Base-by-base conservation (phyloP, 1,140 invertebrate genomes). In the Sminthurides bifidus region DNA sequence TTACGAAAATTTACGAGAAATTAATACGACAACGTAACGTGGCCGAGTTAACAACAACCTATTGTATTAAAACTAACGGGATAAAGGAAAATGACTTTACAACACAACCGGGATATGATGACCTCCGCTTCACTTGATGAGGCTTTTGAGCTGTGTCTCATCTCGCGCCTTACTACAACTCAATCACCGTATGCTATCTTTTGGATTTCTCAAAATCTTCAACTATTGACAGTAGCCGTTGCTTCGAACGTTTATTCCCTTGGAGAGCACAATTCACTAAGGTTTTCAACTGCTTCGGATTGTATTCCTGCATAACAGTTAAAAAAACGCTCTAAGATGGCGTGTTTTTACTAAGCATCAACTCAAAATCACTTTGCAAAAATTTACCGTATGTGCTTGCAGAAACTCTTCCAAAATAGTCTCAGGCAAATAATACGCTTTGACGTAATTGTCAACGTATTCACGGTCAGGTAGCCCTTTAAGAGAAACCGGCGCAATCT, bases 391-490 rank as follows among this genome's bases (percentile, higher is more conserved):
- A 70, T 92, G 86, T 40, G 85, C 80, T 60, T 80, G 78, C 12
- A 97, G 79, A 83, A 92, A 98, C 19, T 82, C 76, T 72, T 96
- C 90, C 5, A 98, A 75, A 54, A 82, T 81, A 54, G 78, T 78
- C 64, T 94, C 85, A 0, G 90, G 85, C 60, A 94, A 76, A 23
- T 61, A 61, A 27, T 58, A 61, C 2, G 60, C 60, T 23, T 98
- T 98, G 1, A 98, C 86, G 68, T 94, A 98, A 24, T 78, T 78
- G 72, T 97, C 92, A 0, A 97, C 92, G 66, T 88, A 91, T 45
- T 90, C 83, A 65, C 82, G 81, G 67, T 90, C 84, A 10, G 92
- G 90, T 33, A 95, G 78, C 15, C 90, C 91, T 69, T 83, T 81
- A 14, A 64, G 23, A 12, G 56, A 30, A 66, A 87, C 65, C 10